Conservation (phyloP, 2,888 invertebrate genomes). For the Ditula angustiorana region DNA sequence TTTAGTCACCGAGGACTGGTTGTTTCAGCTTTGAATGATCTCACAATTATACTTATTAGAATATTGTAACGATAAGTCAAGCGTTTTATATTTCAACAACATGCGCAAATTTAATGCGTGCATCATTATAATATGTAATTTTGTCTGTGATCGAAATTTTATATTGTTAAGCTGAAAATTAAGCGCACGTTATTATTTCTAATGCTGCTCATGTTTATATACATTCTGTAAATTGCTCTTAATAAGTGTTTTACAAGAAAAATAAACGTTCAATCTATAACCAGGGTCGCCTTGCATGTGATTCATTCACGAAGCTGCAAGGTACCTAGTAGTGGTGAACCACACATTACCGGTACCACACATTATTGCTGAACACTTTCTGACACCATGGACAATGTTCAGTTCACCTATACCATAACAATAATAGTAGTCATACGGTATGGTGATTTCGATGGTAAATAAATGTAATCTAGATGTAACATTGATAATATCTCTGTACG, state of each 20-base stretch:
- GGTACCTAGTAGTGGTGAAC: too few species aligned
- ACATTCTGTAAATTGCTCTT: slow-evolving; percentile 58
- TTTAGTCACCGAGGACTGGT: slow-evolving; percentile 74
- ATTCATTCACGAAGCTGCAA: too few species aligned
- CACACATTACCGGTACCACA: too few species aligned
- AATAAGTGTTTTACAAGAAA: not conserved
- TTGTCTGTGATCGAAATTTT: slow-evolving; percentile 84
- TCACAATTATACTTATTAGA: slow-evolving; percentile 71
- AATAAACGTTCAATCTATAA: not conserved
- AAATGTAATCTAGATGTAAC: too few species aligned
- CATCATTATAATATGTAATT: slow-evolving; percentile 75
- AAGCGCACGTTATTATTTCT: slow-evolving; percentile 63
- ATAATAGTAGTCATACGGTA: too few species aligned
- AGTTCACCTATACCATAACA: too few species aligned
- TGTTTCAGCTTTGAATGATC: slow-evolving; percentile 78
- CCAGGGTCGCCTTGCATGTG: too few species aligned
- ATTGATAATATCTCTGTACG: too few species aligned
- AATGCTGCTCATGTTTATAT: slow-evolving; percentile 55
- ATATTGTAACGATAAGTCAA: slow-evolving; percentile 76
- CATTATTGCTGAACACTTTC: too few species aligned
- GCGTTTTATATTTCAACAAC: slow-evolving; percentile 78
- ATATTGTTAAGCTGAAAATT: slow-evolving; percentile 80
- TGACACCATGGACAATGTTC: too few species aligned
- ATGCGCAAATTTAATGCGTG: slow-evolving; percentile 74
- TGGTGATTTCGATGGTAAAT: too few species aligned